These are phyloP conservation scores for Euwallacea similis DNA, from an alignment of 1,140 invertebrate species.

Conservation along the genomic window DNA sequence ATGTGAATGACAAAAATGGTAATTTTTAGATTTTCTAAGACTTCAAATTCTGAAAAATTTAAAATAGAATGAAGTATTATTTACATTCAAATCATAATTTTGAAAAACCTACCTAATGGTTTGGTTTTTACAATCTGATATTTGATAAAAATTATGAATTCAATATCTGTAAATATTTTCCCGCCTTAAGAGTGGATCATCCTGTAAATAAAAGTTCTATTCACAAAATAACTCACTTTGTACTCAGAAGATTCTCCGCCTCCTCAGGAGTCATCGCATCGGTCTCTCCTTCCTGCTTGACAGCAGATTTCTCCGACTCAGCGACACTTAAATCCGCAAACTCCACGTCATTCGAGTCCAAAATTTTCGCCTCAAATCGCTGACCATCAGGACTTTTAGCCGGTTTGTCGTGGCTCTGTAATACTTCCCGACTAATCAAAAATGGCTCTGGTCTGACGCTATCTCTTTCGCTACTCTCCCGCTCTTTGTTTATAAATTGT, in stretches of 20 bases:
- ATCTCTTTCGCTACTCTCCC: constrained; percentile 12
- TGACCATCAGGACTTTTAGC: constrained; percentile 36
- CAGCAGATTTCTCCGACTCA: constrained; percentile 47
- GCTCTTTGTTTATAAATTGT: constrained; percentile 23
- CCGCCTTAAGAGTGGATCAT: neutral
- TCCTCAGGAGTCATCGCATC: constrained; percentile 83
- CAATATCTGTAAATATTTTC: too few species aligned
- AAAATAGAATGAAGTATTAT: neutral
- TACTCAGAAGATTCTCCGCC: constrained; percentile 78
- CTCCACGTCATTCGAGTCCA: constrained; percentile 57
- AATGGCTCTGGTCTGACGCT: constrained; percentile 42
- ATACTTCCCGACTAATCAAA: constrained; percentile 40
- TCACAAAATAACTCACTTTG: constrained; percentile 61
- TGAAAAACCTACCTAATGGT: neutral
- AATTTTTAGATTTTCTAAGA: neutral
- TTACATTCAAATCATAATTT: neutral
- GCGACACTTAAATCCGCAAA: constrained; percentile 60
- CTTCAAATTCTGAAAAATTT: neutral
- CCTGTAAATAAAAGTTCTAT: neutral
- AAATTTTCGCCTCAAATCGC: constrained; percentile 51
- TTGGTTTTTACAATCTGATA: neutral
- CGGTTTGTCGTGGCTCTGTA: constrained; percentile 39
- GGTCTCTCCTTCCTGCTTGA: constrained; percentile 54
- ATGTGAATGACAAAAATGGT: neutral
- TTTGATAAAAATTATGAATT: neutral